Conservation (phyloP, 2,888 invertebrate species). For the Lamproptera curius region DNA sequence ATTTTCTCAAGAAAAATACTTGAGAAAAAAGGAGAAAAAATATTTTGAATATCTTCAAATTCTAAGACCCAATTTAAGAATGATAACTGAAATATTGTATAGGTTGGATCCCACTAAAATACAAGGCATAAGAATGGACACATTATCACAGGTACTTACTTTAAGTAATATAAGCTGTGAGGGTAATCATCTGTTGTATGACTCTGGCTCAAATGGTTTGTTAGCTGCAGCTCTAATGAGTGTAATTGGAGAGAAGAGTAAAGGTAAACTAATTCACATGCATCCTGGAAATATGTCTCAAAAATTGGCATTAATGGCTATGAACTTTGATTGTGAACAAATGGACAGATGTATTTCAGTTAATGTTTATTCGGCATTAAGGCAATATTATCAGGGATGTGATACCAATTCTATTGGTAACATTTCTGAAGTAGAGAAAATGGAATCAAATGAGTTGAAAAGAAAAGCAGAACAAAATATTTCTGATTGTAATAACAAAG, state of each 20-base stretch:
- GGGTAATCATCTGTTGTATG: constrained; percentile 89
- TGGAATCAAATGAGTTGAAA: constrained; percentile 43
- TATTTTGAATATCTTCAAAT: constrained; percentile 91
- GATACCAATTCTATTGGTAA: constrained; percentile 42
- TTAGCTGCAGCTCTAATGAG: constrained; percentile 90
- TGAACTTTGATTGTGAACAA: constrained; percentile 88
- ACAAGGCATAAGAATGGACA: constrained; percentile 89
- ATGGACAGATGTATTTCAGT: constrained; percentile 83
- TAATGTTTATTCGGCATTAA: constrained; percentile 86
- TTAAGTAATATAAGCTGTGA: constrained; percentile 88
- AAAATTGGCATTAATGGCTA: constrained; percentile 86
- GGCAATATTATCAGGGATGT: constrained; percentile 82
- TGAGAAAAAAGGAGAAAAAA: constrained; percentile 96
- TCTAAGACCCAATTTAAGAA: constrained; percentile 86
- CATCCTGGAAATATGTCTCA: constrained; percentile 90
- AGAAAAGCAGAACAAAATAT: constrained; percentile 41
- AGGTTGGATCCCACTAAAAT: constrained; percentile 86
- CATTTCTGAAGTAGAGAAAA: constrained; percentile 34
- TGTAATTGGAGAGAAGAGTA: constrained; percentile 82
- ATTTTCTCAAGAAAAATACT: constrained; percentile 95
- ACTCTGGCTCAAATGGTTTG: constrained; percentile 92
- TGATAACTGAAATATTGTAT: constrained; percentile 92
- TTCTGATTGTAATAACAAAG: constrained; percentile 40
- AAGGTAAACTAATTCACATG: constrained; percentile 83
- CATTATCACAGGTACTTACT: constrained; percentile 91